phyloP scores from a whole-genome alignment of 2,888 invertebrate species.

The Yponomeuta sedellus region DNA sequence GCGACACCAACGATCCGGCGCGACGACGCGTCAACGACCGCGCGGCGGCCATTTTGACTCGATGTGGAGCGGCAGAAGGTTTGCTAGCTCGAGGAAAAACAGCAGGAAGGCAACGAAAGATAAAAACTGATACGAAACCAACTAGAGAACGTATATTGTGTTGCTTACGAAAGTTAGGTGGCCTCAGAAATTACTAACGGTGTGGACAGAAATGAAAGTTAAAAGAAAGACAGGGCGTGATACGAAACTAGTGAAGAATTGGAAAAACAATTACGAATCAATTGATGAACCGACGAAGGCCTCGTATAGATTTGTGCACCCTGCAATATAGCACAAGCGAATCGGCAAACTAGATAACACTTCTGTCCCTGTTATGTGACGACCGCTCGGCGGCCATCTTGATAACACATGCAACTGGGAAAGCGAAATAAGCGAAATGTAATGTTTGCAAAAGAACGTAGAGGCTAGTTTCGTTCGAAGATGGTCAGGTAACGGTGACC shows the following conservation, averaged over 20 bases:
- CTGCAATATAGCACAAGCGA: no score
- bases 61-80: slow-evolving; percentile 46
- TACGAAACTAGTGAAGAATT: no score
- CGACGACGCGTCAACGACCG: slow-evolving; percentile 61
- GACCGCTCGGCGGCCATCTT: slow-evolving; percentile 12
- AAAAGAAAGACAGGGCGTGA: no score
- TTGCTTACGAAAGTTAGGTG: no score
- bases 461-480: neutral
- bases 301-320: no score
- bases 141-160: no score
- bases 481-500: slow-evolving; percentile 11
- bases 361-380: neutral
- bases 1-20: slow-evolving; percentile 5
- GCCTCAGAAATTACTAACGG: no score
- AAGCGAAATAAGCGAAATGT: neutral
- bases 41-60: slow-evolving; percentile 42
- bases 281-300: no score
- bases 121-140: no score
- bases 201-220: no score
- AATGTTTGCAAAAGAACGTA: neutral
- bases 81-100: neutral
- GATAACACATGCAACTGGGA: neutral
- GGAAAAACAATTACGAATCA: no score
- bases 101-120: neutral
- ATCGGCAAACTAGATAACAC: neutral